These are phyloP conservation scores for Bombus breviceps DNA, from an alignment of 1,140 invertebrate genomes.

Conservation along the genomic window DNA sequence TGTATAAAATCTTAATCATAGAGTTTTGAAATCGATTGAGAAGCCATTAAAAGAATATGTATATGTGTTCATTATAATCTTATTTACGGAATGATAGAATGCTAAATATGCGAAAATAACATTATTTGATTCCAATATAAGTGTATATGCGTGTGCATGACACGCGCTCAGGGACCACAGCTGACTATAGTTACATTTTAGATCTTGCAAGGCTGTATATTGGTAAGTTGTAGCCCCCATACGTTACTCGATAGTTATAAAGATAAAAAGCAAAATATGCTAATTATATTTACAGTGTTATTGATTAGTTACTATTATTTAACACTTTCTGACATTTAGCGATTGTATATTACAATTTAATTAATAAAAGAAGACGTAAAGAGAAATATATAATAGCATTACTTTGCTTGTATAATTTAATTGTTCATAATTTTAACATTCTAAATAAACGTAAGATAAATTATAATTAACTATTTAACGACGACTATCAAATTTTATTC, in stretches of 20 bases:
- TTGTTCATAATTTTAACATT: neutral
- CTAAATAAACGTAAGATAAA: neutral
- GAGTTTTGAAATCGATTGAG: conserved; percentile 25
- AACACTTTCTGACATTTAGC: neutral
- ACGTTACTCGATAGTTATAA: neutral
- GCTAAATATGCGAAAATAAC: conserved; percentile 8
- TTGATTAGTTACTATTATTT: neutral
- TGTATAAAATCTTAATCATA: neutral
- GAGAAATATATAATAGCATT: no score
- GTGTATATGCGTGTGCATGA: neutral
- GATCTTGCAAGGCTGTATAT: neutral
- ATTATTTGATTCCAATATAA: neutral
- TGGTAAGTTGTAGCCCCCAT: neutral
- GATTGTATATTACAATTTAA: neutral
- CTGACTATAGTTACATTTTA: conserved; percentile 19
- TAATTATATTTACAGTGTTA: neutral
- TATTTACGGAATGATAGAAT: conserved; percentile 10
- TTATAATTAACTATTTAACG: no score
- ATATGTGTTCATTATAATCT: conserved; percentile 30
- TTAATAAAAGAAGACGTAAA: no score
- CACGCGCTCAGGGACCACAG: neutral
- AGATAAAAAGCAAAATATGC: neutral
- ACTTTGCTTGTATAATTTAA: neutral
- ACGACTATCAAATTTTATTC: neutral
- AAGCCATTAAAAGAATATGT: conserved; percentile 19